These are phyloP conservation scores for Melanostoma scalare DNA, from an alignment of 2,888 invertebrate genomes.

Conservation along the genomic window DNA sequence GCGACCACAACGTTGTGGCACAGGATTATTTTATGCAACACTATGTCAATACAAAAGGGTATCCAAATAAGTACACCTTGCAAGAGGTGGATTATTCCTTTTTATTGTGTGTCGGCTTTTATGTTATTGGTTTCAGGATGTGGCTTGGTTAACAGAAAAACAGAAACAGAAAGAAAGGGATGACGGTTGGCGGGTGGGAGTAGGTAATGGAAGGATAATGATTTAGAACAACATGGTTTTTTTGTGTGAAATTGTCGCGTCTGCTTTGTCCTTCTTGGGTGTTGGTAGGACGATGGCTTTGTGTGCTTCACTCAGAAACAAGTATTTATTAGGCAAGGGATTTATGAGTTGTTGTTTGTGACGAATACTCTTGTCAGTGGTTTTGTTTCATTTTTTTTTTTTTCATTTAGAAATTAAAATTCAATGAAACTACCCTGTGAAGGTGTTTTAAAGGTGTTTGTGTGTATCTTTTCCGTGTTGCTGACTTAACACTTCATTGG, in stretches of 20 bases:
- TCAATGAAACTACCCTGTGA: too few species aligned
- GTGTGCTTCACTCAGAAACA: too few species aligned
- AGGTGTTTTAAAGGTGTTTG: too few species aligned
- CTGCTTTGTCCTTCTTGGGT: conserved; percentile 28
- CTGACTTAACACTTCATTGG: too few species aligned
- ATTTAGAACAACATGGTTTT: conserved; percentile 29
- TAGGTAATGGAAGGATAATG: conserved; percentile 23
- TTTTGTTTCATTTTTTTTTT: too few species aligned
- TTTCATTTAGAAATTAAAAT: too few species aligned
- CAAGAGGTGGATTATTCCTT: conserved; percentile 40
- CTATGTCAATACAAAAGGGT: conserved; percentile 46
- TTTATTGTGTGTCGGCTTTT: conserved; percentile 34
- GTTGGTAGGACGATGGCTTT: conserved; percentile 6
- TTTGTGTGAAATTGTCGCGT: conserved; percentile 57
- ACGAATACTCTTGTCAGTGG: too few species aligned
- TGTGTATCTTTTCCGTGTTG: too few species aligned
- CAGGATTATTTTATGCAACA: conserved; percentile 51
- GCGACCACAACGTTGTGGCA: conserved; percentile 53
- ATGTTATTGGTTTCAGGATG: conserved; percentile 17
- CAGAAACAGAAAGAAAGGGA: not conserved
- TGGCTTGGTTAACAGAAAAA: not conserved
- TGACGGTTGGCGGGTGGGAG: not conserved
- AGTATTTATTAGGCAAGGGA: too few species aligned
- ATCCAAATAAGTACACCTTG: conserved; percentile 47
- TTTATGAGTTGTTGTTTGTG: not conserved